phyloP scores from a whole-genome alignment of 2,888 invertebrate species.

The Amblyjoppa proteus region DNA sequence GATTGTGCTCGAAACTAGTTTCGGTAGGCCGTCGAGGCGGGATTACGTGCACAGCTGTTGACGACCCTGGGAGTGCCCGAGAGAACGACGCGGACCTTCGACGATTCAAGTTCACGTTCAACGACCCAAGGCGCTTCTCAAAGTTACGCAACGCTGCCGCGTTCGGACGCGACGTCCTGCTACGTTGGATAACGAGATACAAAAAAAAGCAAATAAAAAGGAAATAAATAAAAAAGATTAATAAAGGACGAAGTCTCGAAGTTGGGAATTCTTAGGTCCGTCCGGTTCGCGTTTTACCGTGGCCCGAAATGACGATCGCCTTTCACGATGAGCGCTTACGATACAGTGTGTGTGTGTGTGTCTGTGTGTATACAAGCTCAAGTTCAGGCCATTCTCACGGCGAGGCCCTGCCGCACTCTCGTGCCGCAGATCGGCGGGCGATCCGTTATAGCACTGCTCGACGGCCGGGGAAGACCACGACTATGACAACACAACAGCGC shows the following conservation, averaged over 20 bases:
- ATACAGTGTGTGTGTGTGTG: neutral
- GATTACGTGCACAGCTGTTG: slow-evolving; percentile 23
- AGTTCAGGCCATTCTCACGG: slow-evolving; percentile 80
- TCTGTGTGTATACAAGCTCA: slow-evolving; percentile 55
- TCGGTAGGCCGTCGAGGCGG: neutral
- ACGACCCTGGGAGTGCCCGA: slow-evolving; percentile 48
- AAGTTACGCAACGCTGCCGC: slow-evolving; percentile 10
- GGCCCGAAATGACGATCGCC: slow-evolving; percentile 27
- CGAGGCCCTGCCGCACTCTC: slow-evolving; percentile 57
- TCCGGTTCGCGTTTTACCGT: slow-evolving; percentile 27
- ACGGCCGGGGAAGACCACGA: slow-evolving; percentile 49
- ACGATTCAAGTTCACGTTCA: slow-evolving; percentile 63
- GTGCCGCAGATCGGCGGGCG: slow-evolving; percentile 61
- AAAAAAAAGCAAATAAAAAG: neutral
- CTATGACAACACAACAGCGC: slow-evolving; percentile 45
- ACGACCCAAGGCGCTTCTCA: slow-evolving; percentile 6
- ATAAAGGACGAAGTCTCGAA: neutral
- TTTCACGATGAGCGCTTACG: slow-evolving; percentile 21
- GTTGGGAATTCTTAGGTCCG: neutral
- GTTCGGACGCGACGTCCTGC: neutral
- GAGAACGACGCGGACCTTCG: slow-evolving; percentile 35
- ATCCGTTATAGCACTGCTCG: slow-evolving; percentile 60
- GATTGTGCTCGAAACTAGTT: neutral
- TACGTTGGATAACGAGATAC: slow-evolving; percentile 12
- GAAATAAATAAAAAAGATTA: neutral